A percentile compares a stretch with the other conserved stretches of the same genome.
These are phyloP conservation scores for Bedellia somnulentella DNA, from an alignment of 2,888 invertebrate species.

Conservation along the genomic window DNA sequence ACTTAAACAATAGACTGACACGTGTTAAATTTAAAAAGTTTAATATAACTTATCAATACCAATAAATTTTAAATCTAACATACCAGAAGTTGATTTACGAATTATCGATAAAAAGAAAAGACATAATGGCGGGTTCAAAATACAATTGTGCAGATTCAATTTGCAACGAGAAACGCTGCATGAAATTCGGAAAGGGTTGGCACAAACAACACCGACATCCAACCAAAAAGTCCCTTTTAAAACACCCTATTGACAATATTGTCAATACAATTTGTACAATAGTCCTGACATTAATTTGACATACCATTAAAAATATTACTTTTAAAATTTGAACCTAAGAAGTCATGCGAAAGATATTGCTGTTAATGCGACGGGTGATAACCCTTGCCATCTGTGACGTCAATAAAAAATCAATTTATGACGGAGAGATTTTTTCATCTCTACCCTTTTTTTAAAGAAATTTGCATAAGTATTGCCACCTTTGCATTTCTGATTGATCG, in stretches of 20 bases:
- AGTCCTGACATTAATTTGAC: conserved; percentile 54
- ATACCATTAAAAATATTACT: conserved; percentile 56
- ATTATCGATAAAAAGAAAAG: conserved; percentile 20
- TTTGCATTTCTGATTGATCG: conserved; percentile 39
- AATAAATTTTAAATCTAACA: conserved; percentile 31
- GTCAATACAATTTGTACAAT: conserved; percentile 40
- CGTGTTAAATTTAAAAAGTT: conserved; percentile 23
- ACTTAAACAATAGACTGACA: neutral
- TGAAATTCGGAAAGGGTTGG: conserved; percentile 50
- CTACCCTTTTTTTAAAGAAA: conserved; percentile 17
- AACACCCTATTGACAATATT: conserved; percentile 53
- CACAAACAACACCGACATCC: conserved; percentile 29
- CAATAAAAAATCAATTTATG: conserved; percentile 41
- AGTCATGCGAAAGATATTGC: conserved; percentile 44
- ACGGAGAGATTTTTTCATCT: conserved; percentile 16
- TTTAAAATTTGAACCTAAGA: conserved; percentile 34
- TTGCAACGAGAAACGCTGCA: conserved; percentile 44
- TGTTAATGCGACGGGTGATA: conserved; percentile 24
- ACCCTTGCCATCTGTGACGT: conserved; percentile 18
- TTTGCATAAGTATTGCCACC: conserved; percentile 31
- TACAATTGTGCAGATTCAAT: conserved; percentile 43
- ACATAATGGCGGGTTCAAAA: conserved; percentile 18
- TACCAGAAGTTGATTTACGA: conserved; percentile 24
- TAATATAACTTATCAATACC: no score
- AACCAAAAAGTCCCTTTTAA: conserved; percentile 20